Evolutionary conservation across 2,888 invertebrate species (phyloP).

Genomic region (Drosophila recens): DNA sequence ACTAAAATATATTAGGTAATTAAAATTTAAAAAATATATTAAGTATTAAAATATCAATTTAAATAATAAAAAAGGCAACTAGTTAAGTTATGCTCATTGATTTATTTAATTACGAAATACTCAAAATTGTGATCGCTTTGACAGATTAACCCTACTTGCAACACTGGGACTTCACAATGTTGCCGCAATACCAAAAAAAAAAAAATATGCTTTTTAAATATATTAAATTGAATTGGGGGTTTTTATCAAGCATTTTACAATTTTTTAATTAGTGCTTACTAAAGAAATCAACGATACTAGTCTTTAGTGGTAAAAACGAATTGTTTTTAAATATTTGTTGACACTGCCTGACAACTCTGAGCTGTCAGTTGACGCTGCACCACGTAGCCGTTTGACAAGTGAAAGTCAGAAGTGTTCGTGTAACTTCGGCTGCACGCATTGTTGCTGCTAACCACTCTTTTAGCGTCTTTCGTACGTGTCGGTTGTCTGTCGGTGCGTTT

Average conservation of each 20-base stretch:
- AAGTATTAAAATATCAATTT: neutral
- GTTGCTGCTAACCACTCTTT: slow-evolving; percentile 49
- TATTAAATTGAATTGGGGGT: neutral
- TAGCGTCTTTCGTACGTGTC: slow-evolving; percentile 53
- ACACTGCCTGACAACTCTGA: slow-evolving; percentile 45
- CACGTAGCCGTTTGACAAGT: slow-evolving; percentile 74
- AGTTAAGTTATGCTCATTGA: neutral
- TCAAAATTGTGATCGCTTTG: slow-evolving; percentile 3
- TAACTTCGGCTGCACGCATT: slow-evolving; percentile 49
- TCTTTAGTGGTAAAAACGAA: neutral
- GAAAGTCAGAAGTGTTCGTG: slow-evolving; percentile 69
- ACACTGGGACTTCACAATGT: neutral
- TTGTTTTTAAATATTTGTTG: neutral
- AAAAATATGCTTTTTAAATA: neutral
- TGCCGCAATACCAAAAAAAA: slow-evolving; percentile 15
- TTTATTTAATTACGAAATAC: fast-evolving
- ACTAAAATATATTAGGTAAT: neutral
- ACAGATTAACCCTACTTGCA: slow-evolving; percentile 17
- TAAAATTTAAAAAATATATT: neutral
- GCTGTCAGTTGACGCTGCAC: slow-evolving; percentile 67
- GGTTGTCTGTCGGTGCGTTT: slow-evolving; percentile 42
- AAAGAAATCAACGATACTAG: neutral
- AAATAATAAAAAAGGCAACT: neutral
- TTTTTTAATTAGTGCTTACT: neutral
- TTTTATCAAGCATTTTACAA: neutral